Conservation (phyloP, 1,140 invertebrate genomes). For the Hyphantria cunea region DNA sequence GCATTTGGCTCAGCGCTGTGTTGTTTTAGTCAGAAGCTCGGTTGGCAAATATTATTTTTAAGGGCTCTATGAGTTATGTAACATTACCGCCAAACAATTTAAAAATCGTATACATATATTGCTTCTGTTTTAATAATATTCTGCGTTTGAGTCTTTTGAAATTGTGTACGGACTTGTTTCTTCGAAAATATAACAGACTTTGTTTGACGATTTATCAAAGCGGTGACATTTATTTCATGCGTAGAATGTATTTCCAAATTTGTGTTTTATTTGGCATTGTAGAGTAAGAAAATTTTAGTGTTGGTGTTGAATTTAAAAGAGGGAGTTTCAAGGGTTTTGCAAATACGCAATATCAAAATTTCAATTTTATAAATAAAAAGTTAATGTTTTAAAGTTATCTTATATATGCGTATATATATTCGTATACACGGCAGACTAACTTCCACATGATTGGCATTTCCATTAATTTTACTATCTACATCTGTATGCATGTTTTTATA, state of each 20-base stretch:
- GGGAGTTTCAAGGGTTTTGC: too few relatives aligned
- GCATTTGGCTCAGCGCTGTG: conserved; percentile 44
- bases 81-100: conserved; percentile 32
- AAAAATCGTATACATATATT: not conserved
- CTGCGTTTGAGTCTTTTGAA: conserved; percentile 3
- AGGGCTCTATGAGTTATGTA: conserved; percentile 34
- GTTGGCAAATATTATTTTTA: conserved; percentile 55
- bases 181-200: conserved; percentile 2
- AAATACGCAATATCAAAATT: too few relatives aligned
- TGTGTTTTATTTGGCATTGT: conserved; percentile 1
- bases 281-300: not conserved
- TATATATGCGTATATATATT: too few relatives aligned
- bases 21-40: conserved; percentile 45
- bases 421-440: too few relatives aligned
- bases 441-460: too few relatives aligned
- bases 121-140: conserved; percentile 3
- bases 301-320: not conserved
- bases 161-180: not conserved
- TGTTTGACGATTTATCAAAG: not conserved
- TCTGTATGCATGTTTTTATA: too few relatives aligned
- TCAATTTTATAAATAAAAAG: too few relatives aligned
- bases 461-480: too few relatives aligned
- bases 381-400: too few relatives aligned
- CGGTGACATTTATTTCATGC: not conserved
- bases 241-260: not conserved